These are phyloP conservation scores for Catharus ustulatus DNA, from an alignment of 2,797 vertebrate genomes.

Conservation along the genomic window DNA sequence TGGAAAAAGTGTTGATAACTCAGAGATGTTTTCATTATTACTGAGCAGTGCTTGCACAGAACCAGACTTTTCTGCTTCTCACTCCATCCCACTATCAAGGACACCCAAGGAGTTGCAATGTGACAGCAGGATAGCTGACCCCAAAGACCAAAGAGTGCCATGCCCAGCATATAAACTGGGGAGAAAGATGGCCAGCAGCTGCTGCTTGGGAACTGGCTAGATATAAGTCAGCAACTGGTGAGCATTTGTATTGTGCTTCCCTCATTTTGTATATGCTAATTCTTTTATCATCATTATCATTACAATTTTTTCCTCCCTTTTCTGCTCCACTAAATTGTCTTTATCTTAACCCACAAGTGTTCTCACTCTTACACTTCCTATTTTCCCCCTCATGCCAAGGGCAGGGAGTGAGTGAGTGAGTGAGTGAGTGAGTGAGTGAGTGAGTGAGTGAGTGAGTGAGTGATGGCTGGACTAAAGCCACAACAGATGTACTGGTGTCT, in stretches of 20 bases:
- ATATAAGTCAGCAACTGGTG: neutral
- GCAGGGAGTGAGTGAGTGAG: no score
- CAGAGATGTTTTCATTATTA: neutral
- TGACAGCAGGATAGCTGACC: neutral
- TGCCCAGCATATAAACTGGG: neutral
- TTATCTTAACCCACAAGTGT: neutral
- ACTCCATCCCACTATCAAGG: neutral
- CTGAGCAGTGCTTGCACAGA: neutral
- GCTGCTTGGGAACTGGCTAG: neutral
- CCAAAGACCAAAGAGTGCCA: neutral
- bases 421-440: no score
- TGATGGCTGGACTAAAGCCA: neutral
- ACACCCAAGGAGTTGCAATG: neutral
- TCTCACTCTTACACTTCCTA: neutral
- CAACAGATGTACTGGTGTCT: neutral
- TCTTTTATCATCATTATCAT: neutral
- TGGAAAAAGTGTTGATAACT: neutral
- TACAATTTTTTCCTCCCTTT: neutral
- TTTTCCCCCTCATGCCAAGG: rapidly evolving
- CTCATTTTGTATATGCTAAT: neutral
- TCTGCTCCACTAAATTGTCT: neutral
- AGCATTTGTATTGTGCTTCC: neutral
- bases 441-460: neutral
- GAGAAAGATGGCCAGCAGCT: neutral
- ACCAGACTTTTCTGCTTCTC: neutral